Evolutionary conservation across 2,113 vertebrate genomes (phyloP).

Genomic region (Neoarius graeffei): DNA sequence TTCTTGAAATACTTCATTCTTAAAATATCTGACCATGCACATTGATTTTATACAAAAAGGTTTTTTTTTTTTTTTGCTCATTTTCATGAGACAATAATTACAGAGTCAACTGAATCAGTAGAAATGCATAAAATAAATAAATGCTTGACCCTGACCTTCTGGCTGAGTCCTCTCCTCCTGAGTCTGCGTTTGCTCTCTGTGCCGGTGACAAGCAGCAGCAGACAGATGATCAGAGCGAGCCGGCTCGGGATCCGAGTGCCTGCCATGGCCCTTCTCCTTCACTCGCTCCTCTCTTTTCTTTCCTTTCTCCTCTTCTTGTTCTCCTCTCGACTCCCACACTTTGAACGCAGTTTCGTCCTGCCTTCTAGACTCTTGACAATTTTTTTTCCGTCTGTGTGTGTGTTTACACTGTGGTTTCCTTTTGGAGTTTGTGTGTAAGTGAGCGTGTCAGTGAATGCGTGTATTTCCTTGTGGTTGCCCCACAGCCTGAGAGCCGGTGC

Average conservation of each 20-base stretch:
- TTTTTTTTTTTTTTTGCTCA: not conserved
- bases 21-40: not conserved
- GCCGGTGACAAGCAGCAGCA: constrained; percentile 58
- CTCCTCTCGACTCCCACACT: constrained; percentile 25
- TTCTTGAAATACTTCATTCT: not conserved
- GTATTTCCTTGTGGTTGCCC: constrained; percentile 26
- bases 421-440: constrained; percentile 32
- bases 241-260: constrained; percentile 25
- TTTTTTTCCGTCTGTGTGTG: not conserved
- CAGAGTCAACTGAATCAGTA: not conserved
- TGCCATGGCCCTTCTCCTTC: constrained; percentile 63
- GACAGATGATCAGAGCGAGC: constrained; percentile 61
- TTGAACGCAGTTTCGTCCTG: constrained; percentile 2
- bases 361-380: constrained; percentile 10
- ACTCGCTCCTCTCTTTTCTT: constrained; percentile 12
- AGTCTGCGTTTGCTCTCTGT: constrained; percentile 67
- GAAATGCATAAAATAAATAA: not conserved
- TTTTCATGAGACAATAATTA: not conserved
- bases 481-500: constrained; percentile 11
- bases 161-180: constrained; percentile 73
- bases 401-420: constrained; percentile 39
- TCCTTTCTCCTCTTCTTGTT: constrained; percentile 5
- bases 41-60: not conserved
- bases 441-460: constrained; percentile 18
- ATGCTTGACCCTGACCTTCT: constrained; percentile 67